Conservation (phyloP, 2,888 invertebrate species). For the Tetragonisca angustula region DNA sequence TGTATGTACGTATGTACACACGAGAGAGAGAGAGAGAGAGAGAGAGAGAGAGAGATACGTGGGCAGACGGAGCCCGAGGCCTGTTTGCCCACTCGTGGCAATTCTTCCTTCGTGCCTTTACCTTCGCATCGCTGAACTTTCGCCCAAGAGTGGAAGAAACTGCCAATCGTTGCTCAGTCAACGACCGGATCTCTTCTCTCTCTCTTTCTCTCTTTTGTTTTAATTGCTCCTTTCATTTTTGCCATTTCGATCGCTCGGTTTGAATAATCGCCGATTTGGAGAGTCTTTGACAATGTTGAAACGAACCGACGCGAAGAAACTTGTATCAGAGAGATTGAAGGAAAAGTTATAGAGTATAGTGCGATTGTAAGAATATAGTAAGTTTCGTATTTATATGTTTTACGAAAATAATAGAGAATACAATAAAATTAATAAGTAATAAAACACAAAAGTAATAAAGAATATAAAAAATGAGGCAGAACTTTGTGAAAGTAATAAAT, state of each 20-base stretch:
- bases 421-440: too few relatives aligned
- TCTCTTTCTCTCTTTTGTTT: too few relatives aligned
- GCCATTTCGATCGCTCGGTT: slow-evolving; percentile 16
- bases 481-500: too few relatives aligned
- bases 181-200: slow-evolving; percentile 3
- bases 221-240: background rate
- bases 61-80: slow-evolving; percentile 75
- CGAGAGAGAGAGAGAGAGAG: background rate
- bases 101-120: slow-evolving; percentile 54
- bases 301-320: too few relatives aligned
- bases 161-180: slow-evolving; percentile 29
- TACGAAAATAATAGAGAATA: too few relatives aligned
- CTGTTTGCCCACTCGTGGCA: slow-evolving; percentile 79
- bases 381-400: too few relatives aligned
- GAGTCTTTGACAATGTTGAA: background rate
- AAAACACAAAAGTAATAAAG: too few relatives aligned
- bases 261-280: background rate
- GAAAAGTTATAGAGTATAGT: background rate
- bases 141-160: slow-evolving; percentile 32
- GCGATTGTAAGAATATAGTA: too few relatives aligned
- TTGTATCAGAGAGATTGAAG: too few relatives aligned
- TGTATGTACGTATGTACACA: slow-evolving; percentile 29
- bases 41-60: slow-evolving; percentile 61
- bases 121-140: slow-evolving; percentile 56
- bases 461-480: too few relatives aligned